These are phyloP conservation scores for Anaspis maculata DNA, from an alignment of 2,888 invertebrate genomes.

Conservation along the genomic window DNA sequence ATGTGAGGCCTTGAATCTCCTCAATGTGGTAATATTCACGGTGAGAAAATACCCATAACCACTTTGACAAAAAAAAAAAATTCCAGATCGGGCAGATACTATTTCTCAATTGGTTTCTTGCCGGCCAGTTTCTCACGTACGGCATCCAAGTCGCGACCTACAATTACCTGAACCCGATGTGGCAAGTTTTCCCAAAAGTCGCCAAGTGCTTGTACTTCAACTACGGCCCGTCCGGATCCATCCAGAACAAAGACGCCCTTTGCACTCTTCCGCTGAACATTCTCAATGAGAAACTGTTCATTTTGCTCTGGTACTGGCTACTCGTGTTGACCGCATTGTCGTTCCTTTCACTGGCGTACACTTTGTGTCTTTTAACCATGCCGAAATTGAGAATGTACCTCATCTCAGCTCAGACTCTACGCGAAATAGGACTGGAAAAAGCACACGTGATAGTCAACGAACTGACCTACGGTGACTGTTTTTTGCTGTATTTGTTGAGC, in stretches of 20 bases:
- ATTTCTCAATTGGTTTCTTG: conserved; percentile 57
- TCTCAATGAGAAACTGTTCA: conserved; percentile 71
- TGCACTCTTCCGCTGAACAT: conserved; percentile 72
- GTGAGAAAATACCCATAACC: background rate
- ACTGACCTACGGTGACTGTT: conserved; percentile 67
- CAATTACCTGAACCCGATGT: conserved; percentile 51
- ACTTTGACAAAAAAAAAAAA: conserved; percentile 1
- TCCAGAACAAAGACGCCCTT: conserved; percentile 52
- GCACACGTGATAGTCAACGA: conserved; percentile 44
- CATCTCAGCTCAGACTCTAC: conserved; percentile 53
- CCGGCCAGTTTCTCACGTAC: conserved; percentile 53
- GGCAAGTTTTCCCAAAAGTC: conserved; percentile 58
- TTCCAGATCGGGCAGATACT: conserved; percentile 60
- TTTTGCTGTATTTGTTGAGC: conserved; percentile 64
- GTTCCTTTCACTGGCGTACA: conserved; percentile 56
- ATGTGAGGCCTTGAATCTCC: conserved; percentile 66
- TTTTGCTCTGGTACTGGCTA: conserved; percentile 69
- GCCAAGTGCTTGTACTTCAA: conserved; percentile 54
- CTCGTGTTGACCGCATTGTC: conserved; percentile 55
- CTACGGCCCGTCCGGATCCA: conserved; percentile 53
- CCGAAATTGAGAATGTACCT: conserved; percentile 53
- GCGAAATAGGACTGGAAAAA: conserved; percentile 47
- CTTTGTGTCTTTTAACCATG: conserved; percentile 49
- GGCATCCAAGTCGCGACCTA: conserved; percentile 47
- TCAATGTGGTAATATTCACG: conserved; percentile 59